Conservation (phyloP, 2,888 invertebrate genomes). For the Nomada ferruginata region DNA sequence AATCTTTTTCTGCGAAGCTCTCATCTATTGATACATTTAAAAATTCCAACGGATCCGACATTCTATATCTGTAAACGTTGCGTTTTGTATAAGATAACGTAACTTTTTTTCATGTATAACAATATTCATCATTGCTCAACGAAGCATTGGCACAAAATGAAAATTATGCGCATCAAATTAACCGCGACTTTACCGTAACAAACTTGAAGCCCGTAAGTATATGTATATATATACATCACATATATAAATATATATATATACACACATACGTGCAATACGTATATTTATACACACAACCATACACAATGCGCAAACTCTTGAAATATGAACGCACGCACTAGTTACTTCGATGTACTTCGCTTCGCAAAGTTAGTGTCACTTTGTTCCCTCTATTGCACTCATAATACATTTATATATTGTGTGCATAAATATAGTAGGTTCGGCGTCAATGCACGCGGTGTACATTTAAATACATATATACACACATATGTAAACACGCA, state of each 20-base stretch:
- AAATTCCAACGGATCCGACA: slow-evolving; percentile 36
- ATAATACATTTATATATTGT: slow-evolving; percentile 40
- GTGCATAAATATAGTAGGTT: slow-evolving; percentile 49
- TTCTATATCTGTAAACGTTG: slow-evolving; percentile 24
- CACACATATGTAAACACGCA: slow-evolving; percentile 67
- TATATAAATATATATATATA: slow-evolving; percentile 44
- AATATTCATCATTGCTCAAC: slow-evolving; percentile 29
- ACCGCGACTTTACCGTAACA: slow-evolving; percentile 40
- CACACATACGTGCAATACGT: slow-evolving; percentile 37
- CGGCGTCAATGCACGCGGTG: slow-evolving; percentile 36
- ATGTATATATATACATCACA: slow-evolving; percentile 35
- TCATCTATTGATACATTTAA: slow-evolving; percentile 9
- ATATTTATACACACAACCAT: slow-evolving; percentile 41
- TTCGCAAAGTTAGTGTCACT: slow-evolving; percentile 28
- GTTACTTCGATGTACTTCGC: slow-evolving; percentile 37
- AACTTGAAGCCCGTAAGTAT: slow-evolving; percentile 48
- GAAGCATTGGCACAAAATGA: slow-evolving; percentile 54
- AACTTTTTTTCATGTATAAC: no score
- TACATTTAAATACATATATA: slow-evolving; percentile 59
- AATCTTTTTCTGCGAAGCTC: slow-evolving; percentile 16
- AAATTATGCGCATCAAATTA: slow-evolving; percentile 43
- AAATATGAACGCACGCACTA: slow-evolving; percentile 31
- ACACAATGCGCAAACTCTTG: background rate
- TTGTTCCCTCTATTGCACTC: slow-evolving; percentile 48
- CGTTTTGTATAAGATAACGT: slow-evolving; percentile 18